These are phyloP conservation scores for Ectemnius continuus DNA, from an alignment of 2,888 invertebrate genomes.

Conservation along the genomic window DNA sequence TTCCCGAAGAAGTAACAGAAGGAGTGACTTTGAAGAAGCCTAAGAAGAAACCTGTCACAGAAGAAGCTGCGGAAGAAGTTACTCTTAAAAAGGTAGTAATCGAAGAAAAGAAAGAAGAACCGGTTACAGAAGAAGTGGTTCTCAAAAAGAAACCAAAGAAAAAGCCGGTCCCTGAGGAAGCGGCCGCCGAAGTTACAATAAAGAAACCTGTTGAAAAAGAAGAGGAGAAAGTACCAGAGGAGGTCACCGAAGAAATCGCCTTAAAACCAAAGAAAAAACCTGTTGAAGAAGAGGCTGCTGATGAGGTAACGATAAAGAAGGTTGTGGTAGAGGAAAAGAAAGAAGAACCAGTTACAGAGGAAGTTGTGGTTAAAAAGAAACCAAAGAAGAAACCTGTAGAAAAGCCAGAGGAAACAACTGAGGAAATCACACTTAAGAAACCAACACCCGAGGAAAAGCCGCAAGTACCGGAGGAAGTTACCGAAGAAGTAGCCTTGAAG, in stretches of 20 bases:
- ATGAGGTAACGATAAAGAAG: slow-evolving; percentile 76
- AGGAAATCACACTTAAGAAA: slow-evolving; percentile 28
- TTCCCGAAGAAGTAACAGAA: slow-evolving; percentile 58
- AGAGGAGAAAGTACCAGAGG: slow-evolving; percentile 72
- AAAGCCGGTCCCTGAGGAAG: slow-evolving; percentile 67
- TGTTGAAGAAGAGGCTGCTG: slow-evolving; percentile 73
- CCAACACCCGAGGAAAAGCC: slow-evolving; percentile 66
- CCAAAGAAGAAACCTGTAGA: slow-evolving; percentile 69
- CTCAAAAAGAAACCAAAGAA: slow-evolving; percentile 73
- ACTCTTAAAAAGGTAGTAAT: slow-evolving; percentile 65
- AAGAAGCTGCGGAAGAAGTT: slow-evolving; percentile 78
- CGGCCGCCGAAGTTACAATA: slow-evolving; percentile 56
- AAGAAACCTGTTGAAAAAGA: slow-evolving; percentile 68
- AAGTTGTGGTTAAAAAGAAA: slow-evolving; percentile 59
- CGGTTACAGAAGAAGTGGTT: slow-evolving; percentile 78
- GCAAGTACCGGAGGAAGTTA: slow-evolving; percentile 66
- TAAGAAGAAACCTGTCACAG: slow-evolving; percentile 60
- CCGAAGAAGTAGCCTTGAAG: slow-evolving; percentile 55
- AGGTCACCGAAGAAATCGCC: slow-evolving; percentile 58
- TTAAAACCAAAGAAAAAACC: slow-evolving; percentile 62
- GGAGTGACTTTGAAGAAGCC: slow-evolving; percentile 59
- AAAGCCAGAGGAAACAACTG: slow-evolving; percentile 46
- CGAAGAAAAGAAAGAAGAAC: slow-evolving; percentile 69
- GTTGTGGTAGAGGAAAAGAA: slow-evolving; percentile 56
- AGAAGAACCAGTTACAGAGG: slow-evolving; percentile 69